Base-by-base conservation (phyloP, 92 coral and sea anemone genomes). In the Palythoa grandiflora region DNA sequence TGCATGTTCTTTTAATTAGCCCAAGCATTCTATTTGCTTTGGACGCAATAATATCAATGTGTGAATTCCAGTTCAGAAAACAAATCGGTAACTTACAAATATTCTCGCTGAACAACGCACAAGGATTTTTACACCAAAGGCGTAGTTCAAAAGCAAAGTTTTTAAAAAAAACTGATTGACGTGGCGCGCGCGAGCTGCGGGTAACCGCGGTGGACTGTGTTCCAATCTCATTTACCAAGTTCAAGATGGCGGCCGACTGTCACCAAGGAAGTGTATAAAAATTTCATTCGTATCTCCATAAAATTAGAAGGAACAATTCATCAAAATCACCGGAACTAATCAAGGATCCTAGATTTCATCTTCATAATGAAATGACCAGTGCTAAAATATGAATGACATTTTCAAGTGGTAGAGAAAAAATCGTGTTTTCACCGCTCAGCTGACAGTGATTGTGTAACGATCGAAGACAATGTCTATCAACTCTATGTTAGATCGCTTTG, bases 231-330 rank as follows among this genome's bases (percentile, higher is more conserved):
- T 16, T 55, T 54, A 38, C 11, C 65, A 80, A 47, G 87, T 83
- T 88, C 75, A 91, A 91, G 84, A 91, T 91, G 93, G 93, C 93
- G 86, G 81, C 79, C 20, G 76, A 81, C 86, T 66, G 91, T 91
- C 86, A 77, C 79, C 91, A 77, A 81, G 93, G 93, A 87, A 19
- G 85, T 91, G 79, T 68, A 38, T 38, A 91, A 83, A 77, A 75
- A 91, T 91, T 87, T 87, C 79, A 65, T 20, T 66, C 86, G 86
- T 81, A 61, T 81, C 60, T 20, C 61, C 86, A 44, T 81, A 50
- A 65, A 40, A 28, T 19, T 63, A 65, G 12, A 81, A 16, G 12
- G 20, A 65, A 66, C 40, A 44, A 66, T 19, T 66, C 74, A 65
- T 68, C 60, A 75, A 65, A 66, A 40, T 65, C 40, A 77, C 83